Evolutionary conservation across 1,140 invertebrate genomes (phyloP), one percentile per base, ranked within the genome.

Genomic region (Tachypleus tridentatus): DNA sequence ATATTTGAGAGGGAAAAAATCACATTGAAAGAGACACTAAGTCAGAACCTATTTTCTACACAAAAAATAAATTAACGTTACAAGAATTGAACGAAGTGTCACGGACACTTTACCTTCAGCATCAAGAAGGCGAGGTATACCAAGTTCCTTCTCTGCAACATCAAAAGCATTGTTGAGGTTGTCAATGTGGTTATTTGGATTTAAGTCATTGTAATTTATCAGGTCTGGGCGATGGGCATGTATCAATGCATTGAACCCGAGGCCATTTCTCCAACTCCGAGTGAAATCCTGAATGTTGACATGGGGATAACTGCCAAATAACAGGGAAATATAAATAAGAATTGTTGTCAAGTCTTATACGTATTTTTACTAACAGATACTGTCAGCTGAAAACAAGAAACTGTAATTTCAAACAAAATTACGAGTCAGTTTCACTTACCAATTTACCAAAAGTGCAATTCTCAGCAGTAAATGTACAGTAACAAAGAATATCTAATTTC

Each of bases 211-310:
- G 82, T 87, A 98, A 73, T 91, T 86, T 72, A 99, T 87, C 57
- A 97, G 79, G 76, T 98, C 93, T 29, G 95, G 94, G 62, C 93
- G 82, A 77, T 97, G 94, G 48, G 93, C 86, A 73, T 98, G 95
- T 72, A 98, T 97, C 51, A 98, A 85, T n/a, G 95, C 95, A 77
- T 97, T 97, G 81, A 98, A 98, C 47, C 92, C 95, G 67, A 98
- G 81, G 47, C 95, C 95, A 70, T 84, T 92, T 64, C 93, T 80
- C 95, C 95, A 98, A 11, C 92, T 96, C 10, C 73, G 73, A 83
- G 88, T 81, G 81, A 84, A 78, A 69, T 81, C 80, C 48, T 66
- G 62, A 56, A 78, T 75, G 58, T 76, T 64, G 0, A 79, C 76
- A 56, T 71, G 69, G 49, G 57, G 67, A 71, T 77, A 74, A 4